phyloP scores from a whole-genome alignment of 2,797 vertebrate species.

The Clarias laeviceps region DNA sequence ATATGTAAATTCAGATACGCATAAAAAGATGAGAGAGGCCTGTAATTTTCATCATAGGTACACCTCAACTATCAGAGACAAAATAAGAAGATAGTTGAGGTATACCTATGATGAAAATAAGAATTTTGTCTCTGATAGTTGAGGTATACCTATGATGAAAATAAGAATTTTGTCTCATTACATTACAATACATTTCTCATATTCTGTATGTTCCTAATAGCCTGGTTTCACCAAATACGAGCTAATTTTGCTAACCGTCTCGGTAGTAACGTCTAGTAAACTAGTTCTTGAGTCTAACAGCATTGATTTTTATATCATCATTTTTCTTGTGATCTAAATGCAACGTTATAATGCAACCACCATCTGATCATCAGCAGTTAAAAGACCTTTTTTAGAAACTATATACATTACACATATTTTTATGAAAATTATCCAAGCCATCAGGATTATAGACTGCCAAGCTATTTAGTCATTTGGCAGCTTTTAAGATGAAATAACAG shows the following conservation, averaged over 20 bases:
- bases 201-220: neutral
- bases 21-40: too few species aligned
- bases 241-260: neutral
- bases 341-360: neutral
- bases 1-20: neutral
- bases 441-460: neutral
- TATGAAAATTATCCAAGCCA: neutral
- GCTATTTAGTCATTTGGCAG: neutral
- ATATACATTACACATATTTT: too few species aligned
- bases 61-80: too few species aligned
- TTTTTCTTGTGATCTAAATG: neutral
- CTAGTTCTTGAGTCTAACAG: neutral
- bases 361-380: neutral
- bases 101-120: too few species aligned
- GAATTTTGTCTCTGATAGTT: too few species aligned
- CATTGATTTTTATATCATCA: neutral
- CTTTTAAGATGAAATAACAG: neutral
- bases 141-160: too few species aligned
- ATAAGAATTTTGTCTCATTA: too few species aligned
- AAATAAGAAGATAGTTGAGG: too few species aligned
- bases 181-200: too few species aligned
- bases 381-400: neutral
- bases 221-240: neutral
- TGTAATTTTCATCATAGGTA: too few species aligned
- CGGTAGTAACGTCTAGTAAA: neutral